Base-by-base conservation (phyloP, 2,888 invertebrate genomes). In the Drosophila putrida region DNA sequence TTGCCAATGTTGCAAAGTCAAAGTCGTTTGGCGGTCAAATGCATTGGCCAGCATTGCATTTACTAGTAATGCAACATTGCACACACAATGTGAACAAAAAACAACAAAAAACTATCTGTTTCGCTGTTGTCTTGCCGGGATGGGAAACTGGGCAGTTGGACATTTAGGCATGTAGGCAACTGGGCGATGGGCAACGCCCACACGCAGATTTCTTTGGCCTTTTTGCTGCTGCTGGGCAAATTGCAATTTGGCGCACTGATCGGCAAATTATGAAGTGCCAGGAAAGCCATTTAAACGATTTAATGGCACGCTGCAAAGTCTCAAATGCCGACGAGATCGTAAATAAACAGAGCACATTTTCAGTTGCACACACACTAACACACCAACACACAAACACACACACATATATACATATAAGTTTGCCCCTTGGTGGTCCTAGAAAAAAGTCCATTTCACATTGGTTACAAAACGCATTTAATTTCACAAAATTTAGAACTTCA, bases 191-290 rank as follows among this genome's bases (percentile, higher is more conserved):
- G 83, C 72, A 82, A 87, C 88, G 83, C 88, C 87, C 85, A 87
- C 83, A 83, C 83, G 87, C 77, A 77, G 73, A 58, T 55, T 46
- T 53, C 27, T 39, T 25, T 53, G 33, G 49, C 50, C 44, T 43
- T 25, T 25, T 59, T 15, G 66, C 73, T 70, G 66, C 73, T 70
- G 71, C 57, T 67, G 75, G 75, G 81, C 71, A 87, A 81, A 77
- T 83, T 83, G 74, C 75, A 70, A 73, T 78, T 82, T 85, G 82
- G 79, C 85, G 77, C 73, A 86, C 77, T 89, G 89, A 87, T 84
- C 83, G 78, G 83, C 76, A 85, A 89, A 88, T 88, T 89, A 88
- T 89, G 85, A 88, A 88, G 87, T 88, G 87, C 88, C 85, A 89
- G 82, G 70, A 77, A 89, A 88, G 73, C 85, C 88, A 83, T 88